phyloP scores from a whole-genome alignment of 2,888 invertebrate species.

The Suillia variegata region DNA sequence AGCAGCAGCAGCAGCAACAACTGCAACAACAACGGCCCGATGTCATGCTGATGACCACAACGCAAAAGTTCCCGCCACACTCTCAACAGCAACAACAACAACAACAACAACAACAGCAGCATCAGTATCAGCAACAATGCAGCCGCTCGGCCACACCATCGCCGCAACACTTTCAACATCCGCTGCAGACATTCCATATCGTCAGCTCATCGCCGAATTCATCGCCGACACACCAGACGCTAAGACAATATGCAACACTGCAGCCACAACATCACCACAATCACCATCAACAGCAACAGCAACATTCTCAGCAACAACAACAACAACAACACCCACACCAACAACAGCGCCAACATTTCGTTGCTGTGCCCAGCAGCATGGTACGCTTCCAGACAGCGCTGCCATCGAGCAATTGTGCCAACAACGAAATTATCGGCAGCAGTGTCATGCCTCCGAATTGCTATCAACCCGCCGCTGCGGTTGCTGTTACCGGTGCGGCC shows the following conservation, averaged over 20 bases:
- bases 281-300: conserved; percentile 30
- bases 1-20: conserved; percentile 32
- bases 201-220: conserved; percentile 32
- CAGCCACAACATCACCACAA: conserved; percentile 44
- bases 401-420: conserved; percentile 24
- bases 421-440: conserved; percentile 30
- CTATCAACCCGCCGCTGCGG: conserved; percentile 42
- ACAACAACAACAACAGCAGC: conserved; percentile 31
- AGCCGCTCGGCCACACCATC: conserved; percentile 17
- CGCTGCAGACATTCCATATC: conserved; percentile 34
- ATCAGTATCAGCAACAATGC: conserved; percentile 28
- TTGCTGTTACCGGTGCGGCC: conserved; percentile 44
- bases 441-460: conserved; percentile 41
- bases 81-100: conserved; percentile 29
- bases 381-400: conserved; percentile 44
- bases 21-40: conserved; percentile 42
- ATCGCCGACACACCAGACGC: conserved; percentile 32
- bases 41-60: conserved; percentile 52
- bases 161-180: conserved; percentile 40
- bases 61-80: conserved; percentile 34
- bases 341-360: conserved; percentile 43
- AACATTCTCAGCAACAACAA: conserved; percentile 29
- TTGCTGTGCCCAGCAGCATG: conserved; percentile 53
- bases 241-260: conserved; percentile 28
- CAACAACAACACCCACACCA: conserved; percentile 27